Evolutionary conservation across 2,797 vertebrate species (phyloP).

Genomic region (Crocodylus rhombifer): DNA sequence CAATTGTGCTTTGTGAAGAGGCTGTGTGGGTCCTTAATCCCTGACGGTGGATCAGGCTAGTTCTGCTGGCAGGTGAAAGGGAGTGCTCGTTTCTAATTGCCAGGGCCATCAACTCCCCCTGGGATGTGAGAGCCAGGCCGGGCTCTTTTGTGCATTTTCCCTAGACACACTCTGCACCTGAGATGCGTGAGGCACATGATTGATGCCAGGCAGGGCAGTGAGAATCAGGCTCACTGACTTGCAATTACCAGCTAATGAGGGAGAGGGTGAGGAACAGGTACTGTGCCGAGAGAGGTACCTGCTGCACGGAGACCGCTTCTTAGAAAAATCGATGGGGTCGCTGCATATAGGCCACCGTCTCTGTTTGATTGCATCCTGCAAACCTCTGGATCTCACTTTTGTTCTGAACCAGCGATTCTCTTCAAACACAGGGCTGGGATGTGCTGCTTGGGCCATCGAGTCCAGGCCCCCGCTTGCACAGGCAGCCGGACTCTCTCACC

Average conservation of each 20-base stretch:
- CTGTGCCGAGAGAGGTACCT: neutral
- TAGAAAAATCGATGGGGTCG: neutral
- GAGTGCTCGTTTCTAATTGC: neutral
- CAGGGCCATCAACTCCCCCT: fast-evolving
- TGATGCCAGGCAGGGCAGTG: no score
- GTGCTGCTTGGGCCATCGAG: no score
- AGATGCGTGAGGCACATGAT: neutral
- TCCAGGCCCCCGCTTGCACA: no score
- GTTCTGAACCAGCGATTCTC: neutral
- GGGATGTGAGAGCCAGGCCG: fast-evolving
- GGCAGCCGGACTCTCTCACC: no score
- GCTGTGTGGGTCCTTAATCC: neutral
- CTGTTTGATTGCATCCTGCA: neutral
- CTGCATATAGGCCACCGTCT: neutral
- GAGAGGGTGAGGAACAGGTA: neutral
- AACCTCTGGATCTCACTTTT: neutral
- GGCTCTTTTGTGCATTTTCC: neutral
- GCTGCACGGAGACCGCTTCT: neutral
- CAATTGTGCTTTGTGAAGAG: neutral
- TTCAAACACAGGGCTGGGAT: neutral
- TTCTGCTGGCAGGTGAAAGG: fast-evolving
- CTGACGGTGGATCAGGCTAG: neutral
- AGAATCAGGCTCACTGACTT: neutral
- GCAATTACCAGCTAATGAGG: neutral
- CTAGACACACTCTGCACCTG: neutral